phyloP scores from a whole-genome alignment of 2,888 invertebrate species.

The Amblyjoppa proteus region DNA sequence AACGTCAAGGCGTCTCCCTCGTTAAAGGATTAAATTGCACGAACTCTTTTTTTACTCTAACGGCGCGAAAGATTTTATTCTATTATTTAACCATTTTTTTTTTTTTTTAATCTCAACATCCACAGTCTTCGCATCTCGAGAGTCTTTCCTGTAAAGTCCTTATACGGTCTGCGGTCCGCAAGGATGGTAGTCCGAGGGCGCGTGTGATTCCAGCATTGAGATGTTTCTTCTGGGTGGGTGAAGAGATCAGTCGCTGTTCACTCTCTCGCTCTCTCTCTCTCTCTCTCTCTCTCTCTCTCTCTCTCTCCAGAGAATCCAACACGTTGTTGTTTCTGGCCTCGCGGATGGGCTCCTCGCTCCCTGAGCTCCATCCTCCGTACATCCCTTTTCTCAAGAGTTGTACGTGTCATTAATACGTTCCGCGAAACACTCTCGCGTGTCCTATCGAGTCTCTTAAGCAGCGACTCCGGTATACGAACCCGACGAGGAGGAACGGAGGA shows the following conservation, averaged over 20 bases:
- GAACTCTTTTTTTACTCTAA: neutral
- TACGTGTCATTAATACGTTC: conserved; percentile 69
- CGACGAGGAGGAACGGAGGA: conserved; percentile 51
- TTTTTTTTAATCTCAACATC: neutral
- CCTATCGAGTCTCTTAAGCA: conserved; percentile 60
- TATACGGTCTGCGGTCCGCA: conserved; percentile 6
- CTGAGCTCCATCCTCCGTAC: conserved; percentile 12
- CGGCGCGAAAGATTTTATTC: conserved; percentile 10
- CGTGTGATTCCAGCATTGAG: conserved; percentile 62
- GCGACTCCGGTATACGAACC: conserved; percentile 9
- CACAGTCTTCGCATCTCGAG: neutral
- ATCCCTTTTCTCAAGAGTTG: conserved; percentile 58
- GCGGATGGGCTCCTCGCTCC: conserved; percentile 24
- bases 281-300: conserved; percentile 33
- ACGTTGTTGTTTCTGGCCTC: conserved; percentile 44
- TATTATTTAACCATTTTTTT: conserved; percentile 16
- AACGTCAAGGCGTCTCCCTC: no score
- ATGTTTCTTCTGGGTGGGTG: conserved; percentile 65
- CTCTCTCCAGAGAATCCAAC: conserved; percentile 22
- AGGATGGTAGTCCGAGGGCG: conserved; percentile 21
- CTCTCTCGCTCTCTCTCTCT: neutral
- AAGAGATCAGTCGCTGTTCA: conserved; percentile 56
- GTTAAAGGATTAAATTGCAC: no score
- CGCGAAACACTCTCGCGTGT: conserved; percentile 69
- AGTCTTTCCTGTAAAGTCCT: conserved; percentile 38